Evolutionary conservation across 2,797 vertebrate genomes (phyloP), one percentile per base, ranked within the genome.

Genomic region (Antrozous pallidus): DNA sequence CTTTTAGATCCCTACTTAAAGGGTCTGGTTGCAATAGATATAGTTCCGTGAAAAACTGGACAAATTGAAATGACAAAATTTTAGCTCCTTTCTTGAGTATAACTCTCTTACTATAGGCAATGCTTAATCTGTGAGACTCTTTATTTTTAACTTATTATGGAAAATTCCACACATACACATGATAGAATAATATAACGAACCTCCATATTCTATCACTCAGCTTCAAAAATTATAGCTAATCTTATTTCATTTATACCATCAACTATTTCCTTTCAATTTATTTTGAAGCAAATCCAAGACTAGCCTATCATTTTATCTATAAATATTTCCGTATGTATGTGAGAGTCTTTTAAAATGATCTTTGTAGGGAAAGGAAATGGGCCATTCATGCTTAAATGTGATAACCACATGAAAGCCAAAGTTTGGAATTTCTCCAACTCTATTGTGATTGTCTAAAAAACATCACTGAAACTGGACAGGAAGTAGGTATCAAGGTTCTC

Each of bases 351-450:
- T 94, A 49, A 91, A 95, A 91, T 70, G 82, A 90, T 83, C 92
- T 97, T 94, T 95, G 78, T 0, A 91, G 69, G 74, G 36, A 97
- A 97, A 97, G 75, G 63, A 97, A 97, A 93, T 38, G 36, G 84
- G 63, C 61, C 85, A 89, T 70, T 94, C 18, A 81, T 95, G 85
- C 16, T 96, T 71, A 88, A 77, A 82, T 69, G 94, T 95, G 80
- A 84, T 91, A 95, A 80, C 93, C 90, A 86, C 94, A 83, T 8
- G 45, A 87, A 97, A 88, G 93, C 36, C 36, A 45, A 58, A 47
- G 10, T 71, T 31, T 92, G 86, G 87, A 87, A 92, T 82, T 83
- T 85, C 69, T 97, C 92, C 90, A 95, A 31, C 33, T 63, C 87
- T 70, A 40, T 3, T 92, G 63, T 88, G 84, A 85, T 24, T 88